phyloP scores from a whole-genome alignment of 92 coral and sea anemone species.

The Diadumene lineata region DNA sequence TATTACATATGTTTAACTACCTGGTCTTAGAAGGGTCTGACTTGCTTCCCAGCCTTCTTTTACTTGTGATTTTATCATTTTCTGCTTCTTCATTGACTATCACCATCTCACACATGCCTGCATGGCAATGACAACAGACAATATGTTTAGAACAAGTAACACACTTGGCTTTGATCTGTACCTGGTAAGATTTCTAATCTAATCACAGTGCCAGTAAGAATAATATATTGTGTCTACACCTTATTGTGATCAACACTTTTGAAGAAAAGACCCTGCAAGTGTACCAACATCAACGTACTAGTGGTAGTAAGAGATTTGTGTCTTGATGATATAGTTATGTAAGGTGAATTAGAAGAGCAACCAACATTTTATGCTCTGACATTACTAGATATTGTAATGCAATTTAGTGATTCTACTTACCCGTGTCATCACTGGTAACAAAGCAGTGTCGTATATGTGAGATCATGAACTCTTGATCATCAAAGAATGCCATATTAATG shows the following conservation, averaged over 20 bases:
- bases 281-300: too few species aligned
- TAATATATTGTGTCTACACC: too few species aligned
- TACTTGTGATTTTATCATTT: constrained; percentile 78
- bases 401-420: constrained; percentile 29
- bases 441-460: constrained; percentile 93
- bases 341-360: too few species aligned
- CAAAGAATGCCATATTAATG: constrained; percentile 89
- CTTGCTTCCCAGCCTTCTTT: constrained; percentile 65
- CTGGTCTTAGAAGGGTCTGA: constrained; percentile 18
- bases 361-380: too few species aligned
- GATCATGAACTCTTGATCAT: constrained; percentile 83
- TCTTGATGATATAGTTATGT: too few species aligned
- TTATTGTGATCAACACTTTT: too few species aligned
- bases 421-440: constrained; percentile 97
- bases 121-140: not conserved
- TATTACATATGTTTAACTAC: too few species aligned
- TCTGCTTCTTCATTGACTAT: constrained; percentile 95
- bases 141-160: not conserved
- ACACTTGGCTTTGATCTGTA: too few species aligned
- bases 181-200: too few species aligned
- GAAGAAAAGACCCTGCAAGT: too few species aligned
- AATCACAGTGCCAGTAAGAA: too few species aligned
- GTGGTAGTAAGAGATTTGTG: too few species aligned
- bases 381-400: not conserved
- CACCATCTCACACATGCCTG: constrained; percentile 98